Percentiles rank a stretch among this genome's conserved stretches.
Evolutionary conservation across 2,888 invertebrate genomes (phyloP).

Genomic region (Chironomus riparius): DNA sequence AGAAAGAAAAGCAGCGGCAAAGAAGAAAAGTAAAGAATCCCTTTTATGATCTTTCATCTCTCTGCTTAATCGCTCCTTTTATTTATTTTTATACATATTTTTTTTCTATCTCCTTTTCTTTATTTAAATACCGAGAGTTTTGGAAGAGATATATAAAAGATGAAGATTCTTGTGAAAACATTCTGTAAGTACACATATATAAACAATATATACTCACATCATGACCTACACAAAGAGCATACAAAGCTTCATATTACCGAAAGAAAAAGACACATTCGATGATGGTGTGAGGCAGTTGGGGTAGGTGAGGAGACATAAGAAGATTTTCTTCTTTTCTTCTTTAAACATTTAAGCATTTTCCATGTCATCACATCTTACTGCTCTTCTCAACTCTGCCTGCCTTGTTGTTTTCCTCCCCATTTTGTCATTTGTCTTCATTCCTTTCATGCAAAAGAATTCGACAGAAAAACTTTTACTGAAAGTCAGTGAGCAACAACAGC

Average conservation of each 20-base stretch:
- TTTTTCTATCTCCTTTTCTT: not conserved
- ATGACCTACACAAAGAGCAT: not conserved
- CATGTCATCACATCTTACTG: not conserved
- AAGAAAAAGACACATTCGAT: too few relatives aligned
- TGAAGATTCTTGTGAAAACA: not conserved
- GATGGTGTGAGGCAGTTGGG: too few relatives aligned
- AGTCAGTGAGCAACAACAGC: too few relatives aligned
- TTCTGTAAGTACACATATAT: not conserved
- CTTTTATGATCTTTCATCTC: too few relatives aligned
- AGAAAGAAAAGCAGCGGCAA: too few relatives aligned
- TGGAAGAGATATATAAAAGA: not conserved
- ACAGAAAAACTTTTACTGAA: not conserved
- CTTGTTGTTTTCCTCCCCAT: not conserved
- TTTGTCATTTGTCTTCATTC: not conserved
- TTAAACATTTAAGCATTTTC: not conserved
- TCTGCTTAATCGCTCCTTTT: too few relatives aligned
- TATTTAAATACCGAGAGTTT: not conserved
- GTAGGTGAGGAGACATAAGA: not conserved
- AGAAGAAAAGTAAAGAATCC: too few relatives aligned
- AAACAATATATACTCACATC: not conserved
- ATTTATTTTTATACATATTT: not conserved
- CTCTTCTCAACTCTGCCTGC: not conserved
- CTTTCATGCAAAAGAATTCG: not conserved
- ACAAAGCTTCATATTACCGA: not conserved
- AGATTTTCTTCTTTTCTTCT: not conserved